Conservation (phyloP, 1,140 invertebrate species). For the Saxidomus purpurata region DNA sequence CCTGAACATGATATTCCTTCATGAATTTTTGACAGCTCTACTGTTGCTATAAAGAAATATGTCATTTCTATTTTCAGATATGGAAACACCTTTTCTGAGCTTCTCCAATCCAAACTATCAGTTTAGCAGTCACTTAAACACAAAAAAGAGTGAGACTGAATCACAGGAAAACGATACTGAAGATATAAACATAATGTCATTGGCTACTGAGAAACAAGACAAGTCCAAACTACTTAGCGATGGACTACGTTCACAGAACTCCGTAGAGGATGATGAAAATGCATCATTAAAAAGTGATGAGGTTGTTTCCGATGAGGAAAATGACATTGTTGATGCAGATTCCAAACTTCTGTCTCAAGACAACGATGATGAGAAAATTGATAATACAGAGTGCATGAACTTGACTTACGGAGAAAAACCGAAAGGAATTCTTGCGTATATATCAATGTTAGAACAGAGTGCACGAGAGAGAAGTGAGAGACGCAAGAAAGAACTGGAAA, state of each 20-base stretch:
- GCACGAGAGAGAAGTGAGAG: constrained; percentile 55
- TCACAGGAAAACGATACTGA: constrained; percentile 4
- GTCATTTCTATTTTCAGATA: constrained; percentile 66
- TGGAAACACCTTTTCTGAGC: constrained; percentile 68
- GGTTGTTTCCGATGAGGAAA: constrained; percentile 44
- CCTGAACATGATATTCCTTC: no score
- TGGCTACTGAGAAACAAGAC: constrained; percentile 53
- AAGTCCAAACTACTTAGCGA: constrained; percentile 45
- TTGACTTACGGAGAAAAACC: constrained; percentile 57
- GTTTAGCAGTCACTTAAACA: constrained; percentile 23
- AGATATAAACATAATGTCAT: constrained; percentile 63
- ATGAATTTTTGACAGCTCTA: no score
- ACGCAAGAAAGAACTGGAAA: constrained; percentile 46
- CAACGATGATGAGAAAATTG: constrained; percentile 54
- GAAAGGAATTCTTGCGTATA: constrained; percentile 66
- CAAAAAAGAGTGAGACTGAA: neutral
- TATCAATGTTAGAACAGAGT: constrained; percentile 61
- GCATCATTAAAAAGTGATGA: constrained; percentile 60
- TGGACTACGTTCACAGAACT: constrained; percentile 41
- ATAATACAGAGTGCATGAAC: constrained; percentile 63
- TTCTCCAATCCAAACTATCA: constrained; percentile 67
- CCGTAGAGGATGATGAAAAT: constrained; percentile 51
- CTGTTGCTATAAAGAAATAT: no score
- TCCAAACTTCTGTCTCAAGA: constrained; percentile 17
- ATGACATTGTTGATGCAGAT: constrained; percentile 53